Conservation (phyloP, 2,797 vertebrate genomes). For the Dromococcyx pavoninus region DNA sequence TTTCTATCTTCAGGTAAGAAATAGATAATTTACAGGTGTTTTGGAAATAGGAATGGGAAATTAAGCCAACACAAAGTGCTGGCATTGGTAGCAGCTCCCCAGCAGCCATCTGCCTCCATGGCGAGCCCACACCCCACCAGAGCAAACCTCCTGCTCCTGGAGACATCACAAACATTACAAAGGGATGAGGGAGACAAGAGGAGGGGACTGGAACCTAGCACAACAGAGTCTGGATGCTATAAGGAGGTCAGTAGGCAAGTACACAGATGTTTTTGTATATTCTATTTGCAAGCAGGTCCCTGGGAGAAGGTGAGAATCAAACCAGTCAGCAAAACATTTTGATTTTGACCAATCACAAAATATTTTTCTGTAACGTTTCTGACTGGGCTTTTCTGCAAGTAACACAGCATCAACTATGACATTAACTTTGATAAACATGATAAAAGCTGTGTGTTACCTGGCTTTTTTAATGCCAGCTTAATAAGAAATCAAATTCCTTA, state of each 20-base stretch:
- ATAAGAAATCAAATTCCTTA: neutral
- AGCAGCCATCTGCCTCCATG: neutral
- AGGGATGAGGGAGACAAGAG: neutral
- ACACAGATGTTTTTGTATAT: neutral
- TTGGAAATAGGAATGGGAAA: neutral
- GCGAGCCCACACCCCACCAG: fast-evolving
- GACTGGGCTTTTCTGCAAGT: neutral
- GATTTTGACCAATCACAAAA: neutral
- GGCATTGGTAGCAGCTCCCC: neutral
- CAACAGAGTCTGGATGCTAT: neutral
- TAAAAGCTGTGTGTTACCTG: neutral
- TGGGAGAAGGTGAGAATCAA: neutral
- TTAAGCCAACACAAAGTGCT: neutral
- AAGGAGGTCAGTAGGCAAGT: neutral
- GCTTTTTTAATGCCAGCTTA: neutral
- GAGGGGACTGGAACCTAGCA: neutral
- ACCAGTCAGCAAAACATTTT: neutral
- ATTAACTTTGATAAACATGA: neutral
- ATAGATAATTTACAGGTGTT: neutral
- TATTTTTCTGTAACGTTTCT: neutral
- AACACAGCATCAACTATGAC: neutral
- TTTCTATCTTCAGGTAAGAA: neutral
- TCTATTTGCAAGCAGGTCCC: neutral
- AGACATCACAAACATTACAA: fast-evolving
- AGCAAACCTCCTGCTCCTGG: neutral